Conservation (phyloP, 2,113 vertebrate genomes). For the human (Homo sapiens) region DNA sequence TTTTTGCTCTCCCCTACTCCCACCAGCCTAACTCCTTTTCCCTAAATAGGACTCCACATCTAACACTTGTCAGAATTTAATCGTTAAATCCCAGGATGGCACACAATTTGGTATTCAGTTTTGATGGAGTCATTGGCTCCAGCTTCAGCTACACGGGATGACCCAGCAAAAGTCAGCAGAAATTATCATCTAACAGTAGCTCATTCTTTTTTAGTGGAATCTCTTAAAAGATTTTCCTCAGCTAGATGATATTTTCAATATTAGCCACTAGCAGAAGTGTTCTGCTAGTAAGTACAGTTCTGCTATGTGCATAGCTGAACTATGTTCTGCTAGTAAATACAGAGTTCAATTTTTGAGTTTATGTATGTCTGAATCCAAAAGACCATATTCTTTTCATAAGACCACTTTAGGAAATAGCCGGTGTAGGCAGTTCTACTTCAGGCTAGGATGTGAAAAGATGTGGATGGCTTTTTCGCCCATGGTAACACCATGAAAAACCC, state of each 20-base stretch:
- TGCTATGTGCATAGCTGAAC: not conserved
- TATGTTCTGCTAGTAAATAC: not conserved
- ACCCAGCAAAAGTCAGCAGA: slow-evolving; percentile 8
- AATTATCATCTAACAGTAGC: not conserved
- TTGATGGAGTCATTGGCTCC: not conserved
- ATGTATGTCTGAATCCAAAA: not conserved
- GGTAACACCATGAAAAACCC: not conserved
- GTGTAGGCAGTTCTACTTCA: not conserved
- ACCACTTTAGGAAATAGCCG: not conserved
- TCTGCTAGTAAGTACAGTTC: not conserved
- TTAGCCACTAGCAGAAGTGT: not conserved
- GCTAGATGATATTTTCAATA: not conserved
- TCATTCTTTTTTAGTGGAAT: not conserved
- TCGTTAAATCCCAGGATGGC: not conserved
- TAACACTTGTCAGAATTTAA: slow-evolving; percentile 17
- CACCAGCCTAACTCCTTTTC: too few relatives aligned
- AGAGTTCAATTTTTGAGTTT: not conserved
- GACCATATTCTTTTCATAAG: not conserved
- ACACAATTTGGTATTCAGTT: not conserved
- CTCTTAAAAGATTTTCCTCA: not conserved
- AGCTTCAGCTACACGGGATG: not conserved
- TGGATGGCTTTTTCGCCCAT: not conserved
- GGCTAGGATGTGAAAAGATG: not conserved
- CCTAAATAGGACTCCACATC: not conserved
- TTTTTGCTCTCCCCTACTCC: too few relatives aligned